phyloP scores from a whole-genome alignment of 2,797 vertebrate genomes.

The Capromys pilorides region DNA sequence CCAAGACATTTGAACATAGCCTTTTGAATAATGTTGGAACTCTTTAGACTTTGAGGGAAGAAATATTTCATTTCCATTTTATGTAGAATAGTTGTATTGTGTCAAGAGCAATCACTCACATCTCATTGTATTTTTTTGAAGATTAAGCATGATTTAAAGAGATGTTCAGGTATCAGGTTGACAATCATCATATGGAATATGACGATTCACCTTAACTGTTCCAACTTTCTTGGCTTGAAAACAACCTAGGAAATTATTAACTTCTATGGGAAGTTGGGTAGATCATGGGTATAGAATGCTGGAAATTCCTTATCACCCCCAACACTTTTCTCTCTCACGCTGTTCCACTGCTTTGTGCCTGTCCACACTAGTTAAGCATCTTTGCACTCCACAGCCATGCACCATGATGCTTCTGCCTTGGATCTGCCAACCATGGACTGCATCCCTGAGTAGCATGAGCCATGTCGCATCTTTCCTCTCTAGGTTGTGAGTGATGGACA shows the following conservation, averaged over 20 bases:
- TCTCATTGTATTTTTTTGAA: background rate
- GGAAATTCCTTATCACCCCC: background rate
- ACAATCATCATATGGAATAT: background rate
- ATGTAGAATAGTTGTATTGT: background rate
- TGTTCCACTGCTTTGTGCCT: background rate
- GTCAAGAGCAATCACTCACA: background rate
- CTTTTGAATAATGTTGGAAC: background rate
- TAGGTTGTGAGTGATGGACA: background rate
- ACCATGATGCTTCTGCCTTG: background rate
- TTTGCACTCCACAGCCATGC: background rate
- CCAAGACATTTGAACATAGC: background rate
- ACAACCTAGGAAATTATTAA: background rate
- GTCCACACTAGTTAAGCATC: background rate
- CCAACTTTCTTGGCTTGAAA: background rate
- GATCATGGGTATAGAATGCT: background rate
- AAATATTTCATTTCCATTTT: background rate
- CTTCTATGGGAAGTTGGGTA: background rate
- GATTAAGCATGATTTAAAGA: background rate
- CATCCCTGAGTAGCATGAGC: background rate
- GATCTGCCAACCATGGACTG: background rate
- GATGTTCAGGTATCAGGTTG: background rate
- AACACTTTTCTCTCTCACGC: background rate
- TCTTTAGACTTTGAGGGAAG: background rate
- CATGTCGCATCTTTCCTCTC: background rate
- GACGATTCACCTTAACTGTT: background rate